phyloP scores from a whole-genome alignment of 2,888 invertebrate species.

The Falcaria lacertinaria region DNA sequence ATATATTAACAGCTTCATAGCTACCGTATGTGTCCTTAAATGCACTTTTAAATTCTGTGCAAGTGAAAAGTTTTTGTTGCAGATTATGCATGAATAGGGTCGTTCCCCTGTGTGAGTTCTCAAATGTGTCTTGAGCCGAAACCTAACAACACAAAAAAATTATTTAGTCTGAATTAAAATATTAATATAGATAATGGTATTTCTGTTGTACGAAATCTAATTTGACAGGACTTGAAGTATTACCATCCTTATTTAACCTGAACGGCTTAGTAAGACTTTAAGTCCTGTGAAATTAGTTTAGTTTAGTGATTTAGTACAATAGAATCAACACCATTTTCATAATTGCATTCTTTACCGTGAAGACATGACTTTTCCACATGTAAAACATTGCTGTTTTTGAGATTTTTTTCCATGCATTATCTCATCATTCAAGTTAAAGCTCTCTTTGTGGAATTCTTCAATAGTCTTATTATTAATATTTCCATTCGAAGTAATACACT shows the following conservation, averaged over 20 bases:
- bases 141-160: constrained; percentile 47
- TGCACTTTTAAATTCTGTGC: constrained; percentile 69
- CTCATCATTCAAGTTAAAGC: constrained; percentile 2
- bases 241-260: too few species aligned
- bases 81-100: constrained; percentile 59
- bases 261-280: too few species aligned
- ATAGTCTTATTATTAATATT: constrained; percentile 8
- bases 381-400: constrained; percentile 62
- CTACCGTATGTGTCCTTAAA: constrained; percentile 64
- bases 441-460: constrained; percentile 6
- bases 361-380: constrained; percentile 75
- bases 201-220: too few species aligned
- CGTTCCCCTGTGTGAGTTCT: constrained; percentile 60
- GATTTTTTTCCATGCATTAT: constrained; percentile 22
- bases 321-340: too few species aligned
- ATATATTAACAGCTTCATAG: constrained; percentile 11
- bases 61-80: constrained; percentile 61
- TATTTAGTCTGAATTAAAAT: too few species aligned
- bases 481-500: constrained; percentile 10
- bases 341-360: too few species aligned
- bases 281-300: too few species aligned
- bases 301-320: too few species aligned
- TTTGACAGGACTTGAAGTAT: too few species aligned
- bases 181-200: too few species aligned
- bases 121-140: constrained; percentile 66